These are phyloP conservation scores for Chaetops frenatus DNA, from an alignment of 2,113 vertebrate species.

Conservation along the genomic window DNA sequence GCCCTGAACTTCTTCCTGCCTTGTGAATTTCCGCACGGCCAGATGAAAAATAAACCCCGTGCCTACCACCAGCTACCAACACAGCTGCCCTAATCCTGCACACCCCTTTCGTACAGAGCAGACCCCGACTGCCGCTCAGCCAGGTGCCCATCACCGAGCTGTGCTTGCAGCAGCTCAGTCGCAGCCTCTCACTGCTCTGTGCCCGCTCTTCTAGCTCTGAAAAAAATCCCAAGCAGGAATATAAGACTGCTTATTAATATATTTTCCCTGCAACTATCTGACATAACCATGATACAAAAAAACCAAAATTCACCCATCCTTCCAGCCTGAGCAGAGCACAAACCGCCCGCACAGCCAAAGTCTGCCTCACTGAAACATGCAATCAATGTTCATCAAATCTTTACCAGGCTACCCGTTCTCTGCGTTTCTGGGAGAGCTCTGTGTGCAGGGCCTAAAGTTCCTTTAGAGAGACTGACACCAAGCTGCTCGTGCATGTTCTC, in stretches of 20 bases:
- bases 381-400: background rate
- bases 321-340: background rate
- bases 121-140: fast-evolving
- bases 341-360: background rate
- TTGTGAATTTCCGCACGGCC: background rate
- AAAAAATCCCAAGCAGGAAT: background rate
- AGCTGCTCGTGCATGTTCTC: background rate
- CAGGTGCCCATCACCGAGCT: fast-evolving
- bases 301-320: background rate
- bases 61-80: background rate
- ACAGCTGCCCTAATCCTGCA: background rate
- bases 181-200: fast-evolving
- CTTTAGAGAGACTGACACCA: background rate
- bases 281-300: background rate
- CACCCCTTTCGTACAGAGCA: fast-evolving
- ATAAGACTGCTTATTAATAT: background rate
- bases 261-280: background rate
- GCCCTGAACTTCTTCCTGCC: background rate
- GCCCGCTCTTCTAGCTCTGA: fast-evolving
- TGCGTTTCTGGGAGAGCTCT: background rate
- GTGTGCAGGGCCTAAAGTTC: background rate
- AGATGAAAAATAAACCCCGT: background rate
- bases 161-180: background rate
- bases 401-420: background rate
- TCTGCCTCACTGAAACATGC: background rate